Base-by-base conservation (phyloP, 2,888 invertebrate genomes). In the Mimumesa dahlbomi region DNA sequence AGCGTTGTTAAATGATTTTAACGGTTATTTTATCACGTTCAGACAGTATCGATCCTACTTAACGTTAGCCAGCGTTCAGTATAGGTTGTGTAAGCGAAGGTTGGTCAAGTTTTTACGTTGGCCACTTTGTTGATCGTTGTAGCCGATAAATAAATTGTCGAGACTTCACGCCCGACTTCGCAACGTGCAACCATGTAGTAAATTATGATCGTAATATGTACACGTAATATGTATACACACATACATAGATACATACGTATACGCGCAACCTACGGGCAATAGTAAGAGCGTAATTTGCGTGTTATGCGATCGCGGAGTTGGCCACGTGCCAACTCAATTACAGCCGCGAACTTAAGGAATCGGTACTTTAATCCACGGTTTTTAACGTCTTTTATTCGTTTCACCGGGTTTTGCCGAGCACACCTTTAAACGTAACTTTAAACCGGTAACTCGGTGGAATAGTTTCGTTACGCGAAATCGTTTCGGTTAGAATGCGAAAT, bases 201-300 rank as follows among this genome's bases (percentile, higher is more conserved):
- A 58, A 67, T 66, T 71, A 63, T 72, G 59, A 73, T 59, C 38
- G 58, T 53, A 50, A 58, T 43, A 52, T 53, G 53, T 53, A 68
- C n/a, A n/a, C n/a, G n/a, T n/a, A n/a, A n/a, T n/a, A n/a, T n/a
- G n/a, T n/a, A n/a, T n/a, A n/a, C n/a, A n/a, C n/a, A n/a, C n/a
- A n/a, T n/a, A n/a, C n/a, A n/a, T n/a, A n/a, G n/a, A n/a, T n/a
- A n/a, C n/a, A n/a, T n/a, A 67, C 38, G 48, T 36, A 38, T 57
- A n/a, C n/a, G 25, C 7, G 7, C 7, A 25, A 58, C 54, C 58
- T 21, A 25, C 43, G 36, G 42, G 56, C 45, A 64, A 38, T 58
- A 29, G 62, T 50, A 59, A 56, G 43, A 52, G 34, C 46, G 56
- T 54, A 50, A 62, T 50, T 56, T 61, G 38, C 34, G 31, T 34